A percentile compares a stretch with the other conserved stretches of the same genome.
phyloP scores from a whole-genome alignment of 2,888 invertebrate genomes.

The Limenitis camilla region DNA sequence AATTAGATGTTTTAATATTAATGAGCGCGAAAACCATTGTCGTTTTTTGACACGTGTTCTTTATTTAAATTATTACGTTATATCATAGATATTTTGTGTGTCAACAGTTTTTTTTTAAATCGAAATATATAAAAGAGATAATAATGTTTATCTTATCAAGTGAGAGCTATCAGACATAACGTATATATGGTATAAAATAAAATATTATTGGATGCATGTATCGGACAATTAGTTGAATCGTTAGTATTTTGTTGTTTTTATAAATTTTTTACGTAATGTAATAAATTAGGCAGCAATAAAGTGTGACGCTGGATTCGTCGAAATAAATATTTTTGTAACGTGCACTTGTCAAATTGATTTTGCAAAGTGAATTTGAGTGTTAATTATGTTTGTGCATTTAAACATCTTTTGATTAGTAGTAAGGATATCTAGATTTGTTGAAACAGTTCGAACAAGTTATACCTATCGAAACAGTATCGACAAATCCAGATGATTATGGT shows the following conservation, averaged over 20 bases:
- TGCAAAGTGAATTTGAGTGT: constrained; percentile 24
- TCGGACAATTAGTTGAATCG: neutral
- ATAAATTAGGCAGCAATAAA: constrained; percentile 35
- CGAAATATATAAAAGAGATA: too few relatives aligned
- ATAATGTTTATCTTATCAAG: too few relatives aligned
- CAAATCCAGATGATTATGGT: neutral
- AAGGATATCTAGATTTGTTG: neutral
- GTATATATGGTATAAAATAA: too few relatives aligned
- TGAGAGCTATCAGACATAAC: too few relatives aligned
- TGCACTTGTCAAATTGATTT: constrained; percentile 31
- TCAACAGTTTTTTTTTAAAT: constrained; percentile 1
- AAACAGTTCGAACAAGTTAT: neutral
- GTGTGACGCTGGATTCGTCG: constrained; percentile 34
- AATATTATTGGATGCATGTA: too few relatives aligned
- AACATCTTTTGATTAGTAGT: neutral
- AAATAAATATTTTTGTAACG: constrained; percentile 41
- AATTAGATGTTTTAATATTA: constrained; percentile 25
- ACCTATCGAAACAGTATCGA: neutral
- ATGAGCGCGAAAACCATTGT: constrained; percentile 3
- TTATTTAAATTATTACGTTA: constrained; percentile 28
- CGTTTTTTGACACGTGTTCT: too few relatives aligned
- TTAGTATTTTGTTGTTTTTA: constrained; percentile 7
- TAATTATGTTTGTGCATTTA: constrained; percentile 14
- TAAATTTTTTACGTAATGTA: constrained; percentile 11
- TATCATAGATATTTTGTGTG: constrained; percentile 6